Evolutionary conservation across 2,113 vertebrate species (phyloP), one percentile per base, ranked within the genome.

Genomic region (Aspidoscelis tigris): DNA sequence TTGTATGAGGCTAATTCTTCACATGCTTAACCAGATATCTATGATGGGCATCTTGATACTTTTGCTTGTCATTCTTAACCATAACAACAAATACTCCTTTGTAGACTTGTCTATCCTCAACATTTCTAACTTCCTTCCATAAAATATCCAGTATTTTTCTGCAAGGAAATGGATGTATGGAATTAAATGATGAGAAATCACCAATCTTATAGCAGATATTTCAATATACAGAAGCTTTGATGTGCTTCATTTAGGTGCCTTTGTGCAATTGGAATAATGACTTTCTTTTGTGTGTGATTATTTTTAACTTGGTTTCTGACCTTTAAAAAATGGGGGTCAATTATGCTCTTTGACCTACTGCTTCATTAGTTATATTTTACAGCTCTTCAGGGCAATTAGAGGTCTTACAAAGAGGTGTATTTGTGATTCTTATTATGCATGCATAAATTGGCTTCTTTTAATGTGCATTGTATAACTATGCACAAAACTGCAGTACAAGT

Each of bases 311-410:
- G 55, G n/a, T 80, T 68, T 69, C 65, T 10, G 22, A 44, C 43
- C n/a, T 53, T 33, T 55, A 39, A 80, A 39, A 80, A 72, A 33
- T 33, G 55, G 21, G 10, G 53, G 68, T 41, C 68, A 81, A 58
- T 71, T 41, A 58, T 71, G 68, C 68, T 70, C 53, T 53, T 53
- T 69, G 44, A 39, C 44, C 78, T 80, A 53, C 18, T 21, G 44
- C 53, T 70, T 70, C 66, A 80, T 69, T 69, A 55, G 65, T 20
- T 33, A 6, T 70, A 58, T 81, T 71, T 81, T 81, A 16, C 18
- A 81, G 66, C 20, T 58, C n/a, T 58, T 14, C n/a, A 71, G 47
- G 22, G n/a, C n/a, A 71, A 33, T 22, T 47, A 58, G 20, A 43
- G 20, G 41, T 65, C 58, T 66, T 44, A 66, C 41, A 79, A 79